Conservation (phyloP, 64 coral and sea anemone genomes). For the Acropora yongei region DNA sequence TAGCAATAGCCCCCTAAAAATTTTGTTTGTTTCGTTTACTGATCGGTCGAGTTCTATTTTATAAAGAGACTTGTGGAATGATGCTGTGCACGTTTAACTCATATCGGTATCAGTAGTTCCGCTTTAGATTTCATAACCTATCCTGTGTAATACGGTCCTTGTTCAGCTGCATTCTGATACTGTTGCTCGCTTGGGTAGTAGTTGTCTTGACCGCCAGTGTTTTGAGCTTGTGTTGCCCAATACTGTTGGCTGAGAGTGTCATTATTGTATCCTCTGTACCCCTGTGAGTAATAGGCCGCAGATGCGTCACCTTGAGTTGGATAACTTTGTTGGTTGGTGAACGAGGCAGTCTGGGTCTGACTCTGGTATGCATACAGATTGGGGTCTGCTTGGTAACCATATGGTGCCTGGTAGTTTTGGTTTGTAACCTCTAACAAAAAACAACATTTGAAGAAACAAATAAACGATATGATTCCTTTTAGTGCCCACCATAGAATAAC, state of each 20-base stretch:
- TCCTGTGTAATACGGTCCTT: conserved; percentile 19
- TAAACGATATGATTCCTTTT: not conserved
- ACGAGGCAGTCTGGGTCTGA: not conserved
- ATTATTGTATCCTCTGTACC: not conserved
- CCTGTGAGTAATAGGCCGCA: not conserved
- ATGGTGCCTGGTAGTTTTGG: conserved; percentile 6
- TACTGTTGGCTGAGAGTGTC: conserved; percentile 6
- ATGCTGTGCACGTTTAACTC: too few relatives aligned
- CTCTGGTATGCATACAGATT: not conserved
- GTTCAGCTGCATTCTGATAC: conserved; percentile 6
- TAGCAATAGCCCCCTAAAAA: too few relatives aligned
- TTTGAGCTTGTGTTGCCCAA: conserved; percentile 1
- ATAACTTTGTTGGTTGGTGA: not conserved
- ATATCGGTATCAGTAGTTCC: too few relatives aligned
- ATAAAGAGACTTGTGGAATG: too few relatives aligned
- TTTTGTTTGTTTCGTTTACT: too few relatives aligned
- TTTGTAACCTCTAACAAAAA: not conserved
- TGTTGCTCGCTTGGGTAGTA: conserved; percentile 20
- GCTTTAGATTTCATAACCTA: not conserved
- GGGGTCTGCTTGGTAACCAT: conserved; percentile 19
- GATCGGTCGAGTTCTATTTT: too few relatives aligned
- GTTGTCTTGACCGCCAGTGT: not conserved
- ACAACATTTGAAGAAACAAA: not conserved
- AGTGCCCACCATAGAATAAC: too few relatives aligned
- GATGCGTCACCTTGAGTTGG: not conserved